Evolutionary conservation across 2,113 vertebrate genomes (phyloP).

Genomic region (Saguinus imperator): DNA sequence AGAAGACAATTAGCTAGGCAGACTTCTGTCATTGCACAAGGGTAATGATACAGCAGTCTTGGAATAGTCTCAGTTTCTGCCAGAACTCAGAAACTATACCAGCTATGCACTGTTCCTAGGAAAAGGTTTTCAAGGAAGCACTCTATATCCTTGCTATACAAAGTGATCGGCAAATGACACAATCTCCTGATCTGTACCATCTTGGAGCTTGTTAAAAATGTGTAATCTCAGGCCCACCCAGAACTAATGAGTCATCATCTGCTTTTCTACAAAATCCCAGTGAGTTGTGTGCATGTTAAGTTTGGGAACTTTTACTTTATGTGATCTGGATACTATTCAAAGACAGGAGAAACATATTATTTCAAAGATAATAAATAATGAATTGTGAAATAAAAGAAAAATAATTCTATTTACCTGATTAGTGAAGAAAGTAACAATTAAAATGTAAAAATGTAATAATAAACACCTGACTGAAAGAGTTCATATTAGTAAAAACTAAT

Average conservation of each 20-base stretch:
- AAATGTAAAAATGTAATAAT: not conserved
- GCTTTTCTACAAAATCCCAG: not conserved
- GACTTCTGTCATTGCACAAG: not conserved
- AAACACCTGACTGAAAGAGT: not conserved
- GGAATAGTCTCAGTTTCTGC: not conserved
- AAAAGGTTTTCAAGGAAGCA: not conserved
- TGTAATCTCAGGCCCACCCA: accelerated
- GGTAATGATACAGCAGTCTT: not conserved
- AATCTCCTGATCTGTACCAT: too few relatives aligned
- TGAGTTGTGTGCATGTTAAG: not conserved
- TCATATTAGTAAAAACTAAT: not conserved
- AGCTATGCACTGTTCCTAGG: not conserved
- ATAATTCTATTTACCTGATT: not conserved
- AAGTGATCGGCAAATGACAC: too few relatives aligned
- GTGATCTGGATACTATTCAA: not conserved
- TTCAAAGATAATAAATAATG: not conserved
- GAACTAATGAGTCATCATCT: too few relatives aligned
- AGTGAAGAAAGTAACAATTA: not conserved
- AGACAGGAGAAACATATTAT: not conserved
- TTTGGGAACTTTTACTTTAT: not conserved
- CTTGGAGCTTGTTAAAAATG: not conserved
- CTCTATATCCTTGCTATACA: not conserved
- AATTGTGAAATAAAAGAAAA: not conserved
- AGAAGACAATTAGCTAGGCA: not conserved
- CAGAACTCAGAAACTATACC: not conserved